These are phyloP conservation scores for Melinopterus prodromus DNA, from an alignment of 2,888 invertebrate species.

Conservation along the genomic window DNA sequence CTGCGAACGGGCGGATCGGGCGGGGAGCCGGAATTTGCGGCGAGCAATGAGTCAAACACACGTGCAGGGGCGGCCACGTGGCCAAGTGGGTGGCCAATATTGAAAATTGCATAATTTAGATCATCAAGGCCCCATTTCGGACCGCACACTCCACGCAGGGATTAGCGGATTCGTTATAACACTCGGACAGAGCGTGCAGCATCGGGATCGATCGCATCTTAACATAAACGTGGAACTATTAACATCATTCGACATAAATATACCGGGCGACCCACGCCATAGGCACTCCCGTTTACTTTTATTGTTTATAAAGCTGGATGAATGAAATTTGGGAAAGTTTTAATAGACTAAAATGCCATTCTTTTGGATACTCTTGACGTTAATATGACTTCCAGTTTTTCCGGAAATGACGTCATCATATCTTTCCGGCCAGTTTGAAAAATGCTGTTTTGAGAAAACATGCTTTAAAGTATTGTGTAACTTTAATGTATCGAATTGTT, in stretches of 20 bases:
- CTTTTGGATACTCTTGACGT: no score
- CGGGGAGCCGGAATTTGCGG: slow-evolving; percentile 57
- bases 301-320: no score
- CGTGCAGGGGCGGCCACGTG: slow-evolving; percentile 63
- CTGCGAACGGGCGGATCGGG: slow-evolving; percentile 13
- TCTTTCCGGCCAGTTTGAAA: no score
- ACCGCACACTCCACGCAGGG: slow-evolving; percentile 46
- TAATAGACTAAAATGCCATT: no score
- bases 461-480: no score
- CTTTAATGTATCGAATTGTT: no score
- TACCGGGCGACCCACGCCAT: no score
- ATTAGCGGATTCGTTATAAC: slow-evolving; percentile 57
- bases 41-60: slow-evolving; percentile 63
- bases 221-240: neutral
- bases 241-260: neutral
- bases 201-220: neutral
- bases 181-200: slow-evolving; percentile 10
- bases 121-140: slow-evolving; percentile 57
- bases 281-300: no score
- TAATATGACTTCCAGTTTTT: no score
- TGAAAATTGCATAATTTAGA: slow-evolving; percentile 64
- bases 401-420: no score
- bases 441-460: no score
- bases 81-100: slow-evolving; percentile 63
- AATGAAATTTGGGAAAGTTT: no score